Base-by-base conservation (phyloP, 1,140 invertebrate species). In the Zaprionus camerounensis region DNA sequence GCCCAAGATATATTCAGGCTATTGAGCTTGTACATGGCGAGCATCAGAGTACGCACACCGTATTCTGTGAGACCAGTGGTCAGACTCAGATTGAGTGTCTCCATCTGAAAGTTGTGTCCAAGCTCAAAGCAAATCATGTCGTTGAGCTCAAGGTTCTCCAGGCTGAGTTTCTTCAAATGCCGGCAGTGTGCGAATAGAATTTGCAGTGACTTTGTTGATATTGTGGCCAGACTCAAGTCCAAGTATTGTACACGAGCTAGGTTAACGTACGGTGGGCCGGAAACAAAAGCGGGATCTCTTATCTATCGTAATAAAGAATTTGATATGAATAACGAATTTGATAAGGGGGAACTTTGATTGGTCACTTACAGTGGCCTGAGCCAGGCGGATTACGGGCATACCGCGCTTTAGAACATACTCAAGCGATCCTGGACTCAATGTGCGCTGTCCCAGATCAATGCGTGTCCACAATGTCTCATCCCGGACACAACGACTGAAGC, bases 1-100 rank as follows among this genome's bases (percentile, higher is more conserved):
- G 96, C 97, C 97, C 97, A 98, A 0, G 95, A 95, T 66, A 98
- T 91, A 93, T 98, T 98, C 24, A 98, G 92, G 31, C 96, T 95
- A 75, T 94, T 94, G 53, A 98, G 93, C 94, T 95, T 74, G 85
- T 92, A 92, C 93, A 97, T 85, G 94, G 94, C 73, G 93, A 76
- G 91, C 59, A 96, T 92, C 81, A 97, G 93, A 65, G 93, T 81
- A 17, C 93, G 93, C 0, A 98, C 73, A 36, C 96, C 95, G 38
- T 93, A 80, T 5, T 93, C 80, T 61, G 94, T 94, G 2, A 97
- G 91, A 26, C 96, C 96, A 67, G 94, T 94, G 78, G 94, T 95
- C 95, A 97, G 96, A 2, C 96, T 94, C 84, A 97, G 93, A 94
- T 97, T 97, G 4, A 97, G 92, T 6, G 95, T 94, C 88, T 96